Conservation (phyloP, 2,113 vertebrate species). For the Lonchura striata region DNA sequence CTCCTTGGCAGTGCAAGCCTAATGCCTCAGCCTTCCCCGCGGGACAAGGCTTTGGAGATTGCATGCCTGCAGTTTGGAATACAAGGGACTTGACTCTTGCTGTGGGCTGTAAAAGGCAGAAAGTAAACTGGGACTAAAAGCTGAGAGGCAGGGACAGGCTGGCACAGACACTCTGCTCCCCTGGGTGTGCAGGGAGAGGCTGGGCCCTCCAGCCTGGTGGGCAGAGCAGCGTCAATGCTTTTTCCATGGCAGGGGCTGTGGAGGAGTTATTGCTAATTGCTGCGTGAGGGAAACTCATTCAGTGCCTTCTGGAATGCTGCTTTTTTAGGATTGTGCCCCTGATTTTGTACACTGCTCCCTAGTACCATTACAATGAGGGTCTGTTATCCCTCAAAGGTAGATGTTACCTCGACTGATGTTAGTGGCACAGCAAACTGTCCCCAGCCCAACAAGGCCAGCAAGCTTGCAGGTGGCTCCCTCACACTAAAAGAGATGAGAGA, state of each 20-base stretch:
- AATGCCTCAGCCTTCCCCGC: background rate
- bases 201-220: background rate
- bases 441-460: background rate
- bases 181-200: background rate
- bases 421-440: accelerated
- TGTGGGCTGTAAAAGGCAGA: background rate
- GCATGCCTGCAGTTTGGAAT: background rate
- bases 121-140: background rate
- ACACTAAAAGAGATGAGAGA: background rate
- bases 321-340: background rate
- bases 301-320: background rate
- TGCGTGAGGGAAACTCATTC: accelerated
- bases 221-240: background rate
- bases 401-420: background rate
- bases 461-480: background rate
- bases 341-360: background rate
- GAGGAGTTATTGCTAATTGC: background rate
- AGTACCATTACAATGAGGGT: background rate
- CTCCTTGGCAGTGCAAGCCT: background rate
- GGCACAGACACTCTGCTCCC: background rate
- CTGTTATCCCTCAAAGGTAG: background rate
- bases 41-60: background rate
- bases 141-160: background rate
- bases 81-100: background rate
- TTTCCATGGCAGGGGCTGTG: background rate